Evolutionary conservation across 2,888 invertebrate genomes (phyloP), one percentile per base, ranked within the genome.

Genomic region (Drosophila mercatorum): DNA sequence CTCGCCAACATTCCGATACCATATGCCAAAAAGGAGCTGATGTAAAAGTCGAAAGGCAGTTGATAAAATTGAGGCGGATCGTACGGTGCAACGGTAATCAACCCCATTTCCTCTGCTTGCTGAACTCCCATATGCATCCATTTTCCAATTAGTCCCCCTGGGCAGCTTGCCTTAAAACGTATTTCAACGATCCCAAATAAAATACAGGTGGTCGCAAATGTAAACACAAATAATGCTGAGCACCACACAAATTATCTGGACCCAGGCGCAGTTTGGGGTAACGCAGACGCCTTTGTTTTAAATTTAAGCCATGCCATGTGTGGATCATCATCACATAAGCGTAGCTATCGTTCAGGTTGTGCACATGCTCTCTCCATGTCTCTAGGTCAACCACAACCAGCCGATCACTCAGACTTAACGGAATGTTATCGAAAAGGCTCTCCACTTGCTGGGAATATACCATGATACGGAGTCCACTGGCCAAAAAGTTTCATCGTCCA

Each of bases 391-490:
- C 72, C 12, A 67, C 10, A 0, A 44, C 10, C 3, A 72, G 10
- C 10, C 75, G 75, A 28, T 43, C 36, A 1, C 10, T 22, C 0
- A 72, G 26, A 11, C n/a, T 60, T 5, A 10, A 12, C 10, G 75
- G 72, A 38, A 72, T 26, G n/a, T 52, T 31, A 6, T 61, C 11
- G 10, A 58, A 68, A 7, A 72, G 8, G 10, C 12, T 0, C 3
- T 40, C 5, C 12, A 49, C 10, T 5, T 68, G 44, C 2, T 22
- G 12, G 0, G 36, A 10, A 12, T 1, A 11, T 5, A 49, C 47
- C 75, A 72, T 75, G 5, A 72, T 74, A 0, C 43, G 41, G 3
- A 72, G 36, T 4, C 44, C 75, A n/a, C 56, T 57, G 2, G 17
- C 46, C 43, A 34, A 61, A 72, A 72, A 1, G 60, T 22, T 12